Conservation (phyloP, 2,888 invertebrate genomes). For the Timema cristinae region DNA sequence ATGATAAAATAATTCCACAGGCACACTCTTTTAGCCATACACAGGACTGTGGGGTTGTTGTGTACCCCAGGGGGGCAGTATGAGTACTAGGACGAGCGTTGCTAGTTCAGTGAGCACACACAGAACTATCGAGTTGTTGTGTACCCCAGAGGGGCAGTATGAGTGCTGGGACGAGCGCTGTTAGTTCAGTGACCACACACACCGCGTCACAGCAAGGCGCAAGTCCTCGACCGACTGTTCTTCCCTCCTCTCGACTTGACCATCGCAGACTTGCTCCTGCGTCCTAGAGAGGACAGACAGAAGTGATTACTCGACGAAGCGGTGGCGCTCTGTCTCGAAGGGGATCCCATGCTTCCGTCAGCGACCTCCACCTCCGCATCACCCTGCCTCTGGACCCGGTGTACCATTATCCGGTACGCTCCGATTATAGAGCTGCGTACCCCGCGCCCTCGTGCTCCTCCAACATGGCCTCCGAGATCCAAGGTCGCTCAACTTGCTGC, state of each 20-base stretch:
- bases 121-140: too few species aligned
- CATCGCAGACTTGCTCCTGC: constrained; percentile 13
- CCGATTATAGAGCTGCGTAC: constrained; percentile 64
- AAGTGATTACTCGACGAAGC: constrained; percentile 9
- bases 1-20: too few species aligned
- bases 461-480: constrained; percentile 57
- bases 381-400: constrained; percentile 46
- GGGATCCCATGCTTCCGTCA: background rate
- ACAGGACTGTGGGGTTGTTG: too few species aligned
- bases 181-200: too few species aligned
- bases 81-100: too few species aligned
- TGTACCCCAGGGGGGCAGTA: too few species aligned
- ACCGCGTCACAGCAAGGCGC: constrained; percentile 16
- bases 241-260: constrained; percentile 4
- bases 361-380: constrained; percentile 5
- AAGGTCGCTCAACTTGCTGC: constrained; percentile 51
- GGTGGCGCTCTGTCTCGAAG: constrained; percentile 9
- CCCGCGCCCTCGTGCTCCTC: constrained; percentile 53
- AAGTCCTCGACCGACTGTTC: constrained; percentile 18
- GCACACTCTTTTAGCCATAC: too few species aligned
- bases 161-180: too few species aligned
- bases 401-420: constrained; percentile 65
- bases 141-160: too few species aligned
- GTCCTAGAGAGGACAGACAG: constrained; percentile 18
- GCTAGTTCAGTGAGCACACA: too few species aligned